These are phyloP conservation scores for Sebastes alutus DNA, from an alignment of 2,797 vertebrate species.

Conservation along the genomic window DNA sequence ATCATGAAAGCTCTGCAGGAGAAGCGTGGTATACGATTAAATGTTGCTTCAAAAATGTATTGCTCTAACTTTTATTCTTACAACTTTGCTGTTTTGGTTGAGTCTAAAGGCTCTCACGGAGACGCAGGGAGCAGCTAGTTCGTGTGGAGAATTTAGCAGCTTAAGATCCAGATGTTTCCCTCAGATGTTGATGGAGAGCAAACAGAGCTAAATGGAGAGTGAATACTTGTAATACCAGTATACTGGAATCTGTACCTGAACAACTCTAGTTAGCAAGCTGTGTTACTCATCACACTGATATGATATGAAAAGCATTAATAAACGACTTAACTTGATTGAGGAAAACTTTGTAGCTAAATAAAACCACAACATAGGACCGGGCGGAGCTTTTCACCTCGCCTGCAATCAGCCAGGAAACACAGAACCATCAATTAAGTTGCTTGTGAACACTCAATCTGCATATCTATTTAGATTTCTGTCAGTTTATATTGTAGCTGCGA, in stretches of 20 bases:
- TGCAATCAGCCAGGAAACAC: constrained; percentile 12
- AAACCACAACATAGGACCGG: not conserved
- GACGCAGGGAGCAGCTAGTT: no score
- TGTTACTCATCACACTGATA: not conserved
- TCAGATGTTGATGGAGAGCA: no score
- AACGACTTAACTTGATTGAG: not conserved
- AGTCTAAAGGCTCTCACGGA: no score
- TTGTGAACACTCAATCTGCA: constrained; percentile 3
- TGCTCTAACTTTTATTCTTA: not conserved
- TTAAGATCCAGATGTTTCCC: no score
- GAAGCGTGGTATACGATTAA: not conserved
- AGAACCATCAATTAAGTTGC: constrained; percentile 1
- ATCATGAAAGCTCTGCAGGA: not conserved
- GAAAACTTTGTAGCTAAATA: not conserved
- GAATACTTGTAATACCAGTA: no score
- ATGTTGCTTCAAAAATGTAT: not conserved
- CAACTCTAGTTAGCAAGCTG: not conserved
- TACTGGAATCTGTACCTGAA: no score
- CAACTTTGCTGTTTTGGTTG: no score
- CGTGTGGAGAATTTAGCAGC: no score
- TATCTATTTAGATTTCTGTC: not conserved
- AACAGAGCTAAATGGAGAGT: no score
- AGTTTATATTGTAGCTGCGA: not conserved
- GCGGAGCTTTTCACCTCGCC: not conserved
- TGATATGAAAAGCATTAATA: not conserved